Conservation (phyloP, 2,113 vertebrate genomes). For the Nothoprocta pentlandii region DNA sequence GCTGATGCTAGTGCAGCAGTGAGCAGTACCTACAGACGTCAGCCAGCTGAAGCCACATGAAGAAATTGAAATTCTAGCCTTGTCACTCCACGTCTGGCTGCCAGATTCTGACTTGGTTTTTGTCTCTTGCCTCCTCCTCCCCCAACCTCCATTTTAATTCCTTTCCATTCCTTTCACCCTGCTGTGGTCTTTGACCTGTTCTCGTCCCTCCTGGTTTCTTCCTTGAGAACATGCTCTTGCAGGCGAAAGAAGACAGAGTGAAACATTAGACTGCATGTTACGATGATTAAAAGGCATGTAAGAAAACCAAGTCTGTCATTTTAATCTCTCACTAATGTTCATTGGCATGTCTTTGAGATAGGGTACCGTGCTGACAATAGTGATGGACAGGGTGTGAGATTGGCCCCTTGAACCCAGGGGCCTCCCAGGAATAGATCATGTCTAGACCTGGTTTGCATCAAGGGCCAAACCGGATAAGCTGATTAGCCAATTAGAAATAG, state of each 20-base stretch:
- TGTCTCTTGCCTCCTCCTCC: slow-evolving; percentile 14
- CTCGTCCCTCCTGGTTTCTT: slow-evolving; percentile 53
- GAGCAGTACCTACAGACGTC: neutral
- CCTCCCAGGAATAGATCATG: slow-evolving; percentile 69
- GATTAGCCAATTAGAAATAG: slow-evolving; percentile 73
- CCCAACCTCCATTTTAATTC: slow-evolving; percentile 56
- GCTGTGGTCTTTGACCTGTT: slow-evolving; percentile 35
- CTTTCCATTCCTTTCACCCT: slow-evolving; percentile 44
- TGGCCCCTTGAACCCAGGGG: slow-evolving; percentile 64
- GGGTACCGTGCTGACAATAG: slow-evolving; percentile 62
- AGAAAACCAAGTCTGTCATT: slow-evolving; percentile 71
- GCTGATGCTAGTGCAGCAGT: rapidly evolving
- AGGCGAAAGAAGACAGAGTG: slow-evolving; percentile 64
- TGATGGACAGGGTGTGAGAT: slow-evolving; percentile 73
- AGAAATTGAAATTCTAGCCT: slow-evolving; percentile 42
- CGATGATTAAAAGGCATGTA: slow-evolving; percentile 74
- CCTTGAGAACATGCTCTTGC: slow-evolving; percentile 43
- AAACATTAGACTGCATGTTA: slow-evolving; percentile 73
- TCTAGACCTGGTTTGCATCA: slow-evolving; percentile 73
- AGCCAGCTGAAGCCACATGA: rapidly evolving
- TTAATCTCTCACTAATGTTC: slow-evolving; percentile 69
- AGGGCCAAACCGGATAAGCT: slow-evolving; percentile 70
- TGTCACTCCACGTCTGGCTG: slow-evolving; percentile 3
- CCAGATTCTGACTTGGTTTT: slow-evolving; percentile 50
- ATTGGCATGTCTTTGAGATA: slow-evolving; percentile 73